Evolutionary conservation across 2,888 invertebrate species (phyloP), one percentile per base, ranked within the genome.

Genomic region (Pandemis cinnamomeana): DNA sequence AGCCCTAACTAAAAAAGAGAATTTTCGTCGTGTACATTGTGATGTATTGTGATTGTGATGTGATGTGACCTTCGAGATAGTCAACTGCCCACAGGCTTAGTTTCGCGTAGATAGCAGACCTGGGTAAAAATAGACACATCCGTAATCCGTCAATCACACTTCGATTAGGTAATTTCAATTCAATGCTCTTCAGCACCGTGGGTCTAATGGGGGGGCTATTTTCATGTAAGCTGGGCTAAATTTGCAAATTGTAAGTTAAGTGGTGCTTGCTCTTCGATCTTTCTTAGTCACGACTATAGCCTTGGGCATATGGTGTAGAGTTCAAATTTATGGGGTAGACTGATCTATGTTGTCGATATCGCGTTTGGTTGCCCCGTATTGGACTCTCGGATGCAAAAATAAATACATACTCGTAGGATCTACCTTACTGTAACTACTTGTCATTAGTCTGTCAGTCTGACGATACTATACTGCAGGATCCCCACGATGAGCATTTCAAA

Each of bases 281-380:
- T 51, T 51, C 51, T 60, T 48, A 13, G 55, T 51, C 73, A 73
- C 73, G 73, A 69, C 42, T 63, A 27, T 27, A 27, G 7, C 46
- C 64, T 20, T 48, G 48, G 48, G 64, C 27, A 13, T 1, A 46
- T 6, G 2, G 36, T 36, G 20, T 61, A 61, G 58, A 58, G 27
- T 27, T 58, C 10, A 58, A 58, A 27, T 58, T 11, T 27, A 27
- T 11, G 5, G 6, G 27, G 5, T 27, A 58, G 58, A 11, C 27
- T 15, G 15, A 20, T 20, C 2, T 8, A 55, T 15, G 15, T 53
- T 15, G n/a, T n/a, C n/a, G 53, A 15, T n/a, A 53, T 53, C n/a
- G n/a, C 15, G 53, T 53, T 53, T 7, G 53, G 11, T 8, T 11
- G 5, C 27, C 27, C 5, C 58, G 27, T 58, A 27, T 11, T 58